A percentile compares a stretch with the other conserved stretches of the same genome.
phyloP scores from a whole-genome alignment of 2,113 vertebrate genomes.

The Emydocephalus ijimae region DNA sequence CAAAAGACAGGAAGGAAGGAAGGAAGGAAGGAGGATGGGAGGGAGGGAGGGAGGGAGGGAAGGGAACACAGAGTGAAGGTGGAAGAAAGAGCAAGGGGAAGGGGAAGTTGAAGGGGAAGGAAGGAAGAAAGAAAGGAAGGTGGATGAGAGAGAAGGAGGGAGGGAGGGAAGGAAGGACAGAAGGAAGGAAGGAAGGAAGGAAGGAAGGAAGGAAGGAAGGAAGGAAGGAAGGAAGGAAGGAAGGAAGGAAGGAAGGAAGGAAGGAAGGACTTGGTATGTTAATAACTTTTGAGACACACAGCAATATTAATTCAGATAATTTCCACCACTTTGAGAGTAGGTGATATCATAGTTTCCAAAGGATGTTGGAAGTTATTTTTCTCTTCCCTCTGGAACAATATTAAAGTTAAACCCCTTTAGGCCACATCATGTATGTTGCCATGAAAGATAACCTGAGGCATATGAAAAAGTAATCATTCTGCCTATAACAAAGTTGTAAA shows the following conservation, averaged over 20 bases:
- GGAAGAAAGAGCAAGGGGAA: background rate
- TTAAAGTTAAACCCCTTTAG: slow-evolving; percentile 3
- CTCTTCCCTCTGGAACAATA: background rate
- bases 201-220: fast-evolving
- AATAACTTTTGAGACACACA: background rate
- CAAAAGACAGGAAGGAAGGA: no score
- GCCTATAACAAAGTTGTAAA: background rate
- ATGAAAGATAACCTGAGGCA: background rate
- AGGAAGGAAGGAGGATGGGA: no score
- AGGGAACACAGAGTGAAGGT: no score
- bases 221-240: no score
- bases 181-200: background rate
- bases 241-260: background rate
- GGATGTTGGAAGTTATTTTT: background rate
- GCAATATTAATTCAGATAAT: background rate
- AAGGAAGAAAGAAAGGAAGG: no score
- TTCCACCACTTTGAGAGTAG: background rate
- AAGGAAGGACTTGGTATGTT: background rate
- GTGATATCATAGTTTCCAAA: background rate
- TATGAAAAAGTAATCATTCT: background rate
- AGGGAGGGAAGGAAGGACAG: background rate
- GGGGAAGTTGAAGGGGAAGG: no score
- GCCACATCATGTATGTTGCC: background rate
- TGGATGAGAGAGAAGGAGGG: no score
- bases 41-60: no score